Conservation (phyloP, 2,797 vertebrate species). For the Sylvia borin region DNA sequence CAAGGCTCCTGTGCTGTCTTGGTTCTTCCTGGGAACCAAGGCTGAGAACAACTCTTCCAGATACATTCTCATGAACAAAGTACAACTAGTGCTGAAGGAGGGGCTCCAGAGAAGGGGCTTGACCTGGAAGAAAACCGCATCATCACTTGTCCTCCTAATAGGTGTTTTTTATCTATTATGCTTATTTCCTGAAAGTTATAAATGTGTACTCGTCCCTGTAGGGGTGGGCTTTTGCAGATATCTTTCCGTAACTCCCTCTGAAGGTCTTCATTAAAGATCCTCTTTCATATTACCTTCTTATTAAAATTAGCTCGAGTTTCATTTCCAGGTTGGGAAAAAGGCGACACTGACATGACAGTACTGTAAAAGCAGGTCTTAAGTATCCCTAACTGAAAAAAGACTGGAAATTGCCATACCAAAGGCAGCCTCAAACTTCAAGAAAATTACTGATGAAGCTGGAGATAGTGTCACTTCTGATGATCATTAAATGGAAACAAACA, state of each 20-base stretch:
- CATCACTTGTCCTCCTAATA: neutral
- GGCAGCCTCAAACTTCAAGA: neutral
- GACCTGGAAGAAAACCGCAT: neutral
- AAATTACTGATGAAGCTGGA: neutral
- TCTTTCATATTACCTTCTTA: neutral
- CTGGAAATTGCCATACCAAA: neutral
- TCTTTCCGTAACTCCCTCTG: neutral
- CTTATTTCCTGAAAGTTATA: neutral
- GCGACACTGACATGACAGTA: neutral
- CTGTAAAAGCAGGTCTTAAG: neutral
- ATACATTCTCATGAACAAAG: neutral
- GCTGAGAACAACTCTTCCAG: fast-evolving
- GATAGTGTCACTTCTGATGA: neutral
- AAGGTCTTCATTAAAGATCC: neutral
- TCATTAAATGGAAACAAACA: neutral
- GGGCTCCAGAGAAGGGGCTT: neutral
- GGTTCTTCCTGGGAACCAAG: neutral
- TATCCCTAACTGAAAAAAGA: neutral
- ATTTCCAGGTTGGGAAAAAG: neutral
- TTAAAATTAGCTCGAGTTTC: neutral
- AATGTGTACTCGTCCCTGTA: neutral
- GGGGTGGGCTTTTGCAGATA: too few species aligned
- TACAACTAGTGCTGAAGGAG: neutral
- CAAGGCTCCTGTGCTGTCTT: neutral
- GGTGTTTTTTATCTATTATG: neutral